These are phyloP conservation scores for Lumbricus terrestris DNA, from an alignment of 2,888 invertebrate genomes.

Conservation along the genomic window DNA sequence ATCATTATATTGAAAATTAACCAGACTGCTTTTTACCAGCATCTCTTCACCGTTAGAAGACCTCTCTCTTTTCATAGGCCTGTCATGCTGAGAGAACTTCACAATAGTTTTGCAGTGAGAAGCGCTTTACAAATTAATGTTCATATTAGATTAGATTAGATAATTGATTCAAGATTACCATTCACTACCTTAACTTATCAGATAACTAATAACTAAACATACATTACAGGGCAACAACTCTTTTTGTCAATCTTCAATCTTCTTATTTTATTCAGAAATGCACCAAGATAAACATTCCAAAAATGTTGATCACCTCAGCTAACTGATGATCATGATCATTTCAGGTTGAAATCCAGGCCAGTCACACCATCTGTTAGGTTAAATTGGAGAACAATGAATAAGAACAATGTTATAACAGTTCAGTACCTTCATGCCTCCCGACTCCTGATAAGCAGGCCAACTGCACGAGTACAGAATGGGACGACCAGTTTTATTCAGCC, in stretches of 20 bases:
- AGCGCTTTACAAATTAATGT: too few relatives aligned
- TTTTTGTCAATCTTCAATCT: too few relatives aligned
- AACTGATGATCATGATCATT: not conserved
- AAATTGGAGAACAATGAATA: not conserved
- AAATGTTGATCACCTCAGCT: not conserved
- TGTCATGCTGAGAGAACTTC: too few relatives aligned
- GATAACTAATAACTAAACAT: not conserved
- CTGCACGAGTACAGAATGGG: constrained; percentile 97
- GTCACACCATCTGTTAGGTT: not conserved
- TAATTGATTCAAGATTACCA: not conserved
- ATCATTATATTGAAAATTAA: not conserved
- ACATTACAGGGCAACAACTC: not conserved
- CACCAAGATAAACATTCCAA: not conserved
- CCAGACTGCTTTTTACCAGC: too few relatives aligned
- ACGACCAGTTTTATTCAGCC: constrained; percentile 85
- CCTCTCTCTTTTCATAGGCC: too few relatives aligned
- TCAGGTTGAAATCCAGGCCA: not conserved
- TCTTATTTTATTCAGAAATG: not conserved
- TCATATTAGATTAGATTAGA: too few relatives aligned
- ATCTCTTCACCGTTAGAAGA: too few relatives aligned
- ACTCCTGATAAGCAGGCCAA: constrained; percentile 83
- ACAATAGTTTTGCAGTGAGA: too few relatives aligned
- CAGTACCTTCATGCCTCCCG: not conserved
- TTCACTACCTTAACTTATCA: not conserved
- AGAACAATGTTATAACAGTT: too few relatives aligned